Conservation (phyloP, 1,140 invertebrate genomes). For the Leguminivora glycinivorella region DNA sequence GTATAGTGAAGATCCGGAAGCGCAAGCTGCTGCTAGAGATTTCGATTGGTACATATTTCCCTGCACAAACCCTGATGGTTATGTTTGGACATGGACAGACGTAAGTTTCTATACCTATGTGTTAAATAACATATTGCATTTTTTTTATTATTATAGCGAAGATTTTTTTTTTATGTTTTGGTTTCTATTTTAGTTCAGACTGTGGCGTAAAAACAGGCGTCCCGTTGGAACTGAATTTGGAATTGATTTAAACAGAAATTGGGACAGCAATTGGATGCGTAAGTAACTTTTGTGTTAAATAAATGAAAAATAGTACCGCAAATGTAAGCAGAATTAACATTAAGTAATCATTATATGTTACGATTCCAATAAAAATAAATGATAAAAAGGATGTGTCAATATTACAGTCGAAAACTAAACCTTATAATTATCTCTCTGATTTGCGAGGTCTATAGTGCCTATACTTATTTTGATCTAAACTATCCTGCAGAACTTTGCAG, state of each 20-base stretch:
- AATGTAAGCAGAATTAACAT: no score
- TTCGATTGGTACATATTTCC: slow-evolving; percentile 80
- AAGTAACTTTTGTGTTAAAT: no score
- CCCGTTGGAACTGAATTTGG: slow-evolving; percentile 78
- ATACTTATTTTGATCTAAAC: no score
- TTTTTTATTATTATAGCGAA: no score
- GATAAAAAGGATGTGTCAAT: no score
- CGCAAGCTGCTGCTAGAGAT: slow-evolving; percentile 53
- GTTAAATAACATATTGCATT: background rate
- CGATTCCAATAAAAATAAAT: no score
- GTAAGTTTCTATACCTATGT: slow-evolving; percentile 11
- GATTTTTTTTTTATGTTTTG: background rate
- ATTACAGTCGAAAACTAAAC: background rate
- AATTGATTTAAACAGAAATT: slow-evolving; percentile 84
- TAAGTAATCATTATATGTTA: no score
- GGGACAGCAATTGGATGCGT: slow-evolving; percentile 79
- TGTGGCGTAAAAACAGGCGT: slow-evolving; percentile 84
- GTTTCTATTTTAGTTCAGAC: slow-evolving; percentile 68
- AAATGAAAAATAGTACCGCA: no score
- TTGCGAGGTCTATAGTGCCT: no score
- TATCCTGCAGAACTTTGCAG: no score
- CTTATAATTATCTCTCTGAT: no score
- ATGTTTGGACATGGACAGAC: slow-evolving; percentile 55
- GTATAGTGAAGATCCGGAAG: slow-evolving; percentile 51
- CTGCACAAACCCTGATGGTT: slow-evolving; percentile 78